Evolutionary conservation across 2,888 invertebrate species (phyloP).

Genomic region (Stenolophus ochropezus): DNA sequence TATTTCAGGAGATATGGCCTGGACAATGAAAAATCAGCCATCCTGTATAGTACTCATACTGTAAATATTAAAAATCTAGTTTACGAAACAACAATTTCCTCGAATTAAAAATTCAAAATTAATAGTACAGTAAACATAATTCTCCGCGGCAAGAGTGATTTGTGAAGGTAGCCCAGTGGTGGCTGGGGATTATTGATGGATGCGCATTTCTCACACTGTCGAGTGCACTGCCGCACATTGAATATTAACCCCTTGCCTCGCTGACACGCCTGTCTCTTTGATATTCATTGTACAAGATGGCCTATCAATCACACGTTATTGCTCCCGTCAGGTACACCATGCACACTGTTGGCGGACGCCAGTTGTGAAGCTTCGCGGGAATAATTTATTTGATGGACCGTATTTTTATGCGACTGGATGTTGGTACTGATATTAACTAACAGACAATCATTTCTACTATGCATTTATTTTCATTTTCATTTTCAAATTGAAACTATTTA

Average conservation of each 20-base stretch:
- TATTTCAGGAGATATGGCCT: too few species aligned
- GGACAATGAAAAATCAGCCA: too few species aligned
- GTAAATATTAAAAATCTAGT: not conserved
- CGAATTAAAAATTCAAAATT: not conserved
- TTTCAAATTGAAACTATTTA: not conserved
- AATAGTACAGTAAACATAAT: not conserved
- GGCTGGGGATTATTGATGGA: constrained; percentile 49
- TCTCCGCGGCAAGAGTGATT: constrained; percentile 11
- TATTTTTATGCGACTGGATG: not conserved
- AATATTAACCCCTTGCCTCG: constrained; percentile 48
- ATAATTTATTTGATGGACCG: not conserved
- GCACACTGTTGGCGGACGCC: constrained; percentile 13
- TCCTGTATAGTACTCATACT: not conserved
- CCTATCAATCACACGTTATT: constrained; percentile 55
- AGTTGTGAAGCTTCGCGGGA: not conserved
- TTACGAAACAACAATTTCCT: not conserved
- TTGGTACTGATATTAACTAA: not conserved
- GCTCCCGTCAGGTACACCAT: constrained; percentile 35
- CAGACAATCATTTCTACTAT: not conserved
- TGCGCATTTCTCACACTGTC: constrained; percentile 53
- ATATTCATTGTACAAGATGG: constrained; percentile 46
- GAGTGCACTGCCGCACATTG: constrained; percentile 49
- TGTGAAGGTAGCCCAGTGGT: constrained; percentile 43
- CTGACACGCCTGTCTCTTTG: constrained; percentile 37
- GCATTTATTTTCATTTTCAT: not conserved